Conservation (phyloP, 1,140 invertebrate genomes). For the Hypsibius dujardini region DNA sequence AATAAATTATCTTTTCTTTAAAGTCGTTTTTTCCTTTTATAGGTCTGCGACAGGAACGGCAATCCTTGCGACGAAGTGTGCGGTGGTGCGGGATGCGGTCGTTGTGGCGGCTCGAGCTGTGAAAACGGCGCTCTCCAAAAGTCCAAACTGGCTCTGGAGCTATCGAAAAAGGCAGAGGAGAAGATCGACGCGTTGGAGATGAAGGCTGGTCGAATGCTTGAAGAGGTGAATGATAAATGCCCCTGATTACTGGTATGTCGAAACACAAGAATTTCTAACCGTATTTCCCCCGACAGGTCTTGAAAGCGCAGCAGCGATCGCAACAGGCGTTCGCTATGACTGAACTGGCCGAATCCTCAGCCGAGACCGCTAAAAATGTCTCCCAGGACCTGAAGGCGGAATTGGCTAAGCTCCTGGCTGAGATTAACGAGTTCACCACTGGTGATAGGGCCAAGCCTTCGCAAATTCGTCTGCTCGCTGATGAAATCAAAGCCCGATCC, state of each 20-base stretch:
- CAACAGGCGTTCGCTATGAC: constrained; percentile 40
- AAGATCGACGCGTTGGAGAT: constrained; percentile 60
- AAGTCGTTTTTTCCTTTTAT: constrained; percentile 25
- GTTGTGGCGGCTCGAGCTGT: constrained; percentile 74
- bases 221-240: constrained; percentile 27
- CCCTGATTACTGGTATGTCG: neutral
- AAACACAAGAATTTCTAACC: too few species aligned
- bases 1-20: neutral
- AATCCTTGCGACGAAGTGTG: constrained; percentile 71
- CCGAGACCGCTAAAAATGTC: constrained; percentile 38
- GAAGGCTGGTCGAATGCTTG: constrained; percentile 48
- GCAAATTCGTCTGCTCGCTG: constrained; percentile 56
- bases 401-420: constrained; percentile 42
- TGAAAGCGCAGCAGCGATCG: constrained; percentile 40
- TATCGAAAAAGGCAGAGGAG: constrained; percentile 61
- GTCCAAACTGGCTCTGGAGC: constrained; percentile 60
- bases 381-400: constrained; percentile 39
- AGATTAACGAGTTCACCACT: constrained; percentile 54
- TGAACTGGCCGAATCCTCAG: constrained; percentile 41
- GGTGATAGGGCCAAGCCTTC: constrained; percentile 55
- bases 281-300: constrained; percentile 37
- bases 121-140: constrained; percentile 67
- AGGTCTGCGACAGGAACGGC: constrained; percentile 66
- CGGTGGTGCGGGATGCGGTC: constrained; percentile 73
- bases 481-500: constrained; percentile 39